Percentiles rank a stretch among this genome's conserved stretches.
Conservation (phyloP, 2,888 invertebrate genomes). For the Nemotelus nigrinus region DNA sequence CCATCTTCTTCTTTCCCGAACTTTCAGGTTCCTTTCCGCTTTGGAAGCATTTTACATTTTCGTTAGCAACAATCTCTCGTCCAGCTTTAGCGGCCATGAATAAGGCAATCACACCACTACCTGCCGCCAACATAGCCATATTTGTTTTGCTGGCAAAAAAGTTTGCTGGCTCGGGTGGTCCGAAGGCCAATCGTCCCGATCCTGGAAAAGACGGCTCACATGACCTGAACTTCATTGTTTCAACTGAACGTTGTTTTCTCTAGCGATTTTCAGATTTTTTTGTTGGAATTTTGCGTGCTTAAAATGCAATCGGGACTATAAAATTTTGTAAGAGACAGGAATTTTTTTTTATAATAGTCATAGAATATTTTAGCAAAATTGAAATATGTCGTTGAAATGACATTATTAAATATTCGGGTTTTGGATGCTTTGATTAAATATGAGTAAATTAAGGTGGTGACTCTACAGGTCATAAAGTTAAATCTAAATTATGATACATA, state of each 20-base stretch:
- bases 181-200: constrained; percentile 22
- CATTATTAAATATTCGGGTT: no score
- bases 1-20: not conserved
- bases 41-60: not conserved
- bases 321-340: not conserved
- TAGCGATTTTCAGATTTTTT: not conserved
- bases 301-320: not conserved
- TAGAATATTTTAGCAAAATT: no score
- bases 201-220: constrained; percentile 26
- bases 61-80: constrained; percentile 2
- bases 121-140: constrained; percentile 27
- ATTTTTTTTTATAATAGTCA: not conserved
- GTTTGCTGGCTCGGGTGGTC: not conserved
- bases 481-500: no score
- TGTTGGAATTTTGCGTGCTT: not conserved
- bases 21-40: not conserved
- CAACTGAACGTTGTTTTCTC: not conserved
- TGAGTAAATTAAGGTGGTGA: no score
- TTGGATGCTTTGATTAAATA: no score
- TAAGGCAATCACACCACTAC: constrained; percentile 29
- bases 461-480: no score
- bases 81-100: constrained; percentile 25
- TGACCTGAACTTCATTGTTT: constrained; percentile 21
- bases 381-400: no score
- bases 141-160: constrained; percentile 20